Percentiles rank a stretch among this genome's conserved stretches.
phyloP scores from a whole-genome alignment of 2,113 vertebrate species.

The Tyto alba region DNA sequence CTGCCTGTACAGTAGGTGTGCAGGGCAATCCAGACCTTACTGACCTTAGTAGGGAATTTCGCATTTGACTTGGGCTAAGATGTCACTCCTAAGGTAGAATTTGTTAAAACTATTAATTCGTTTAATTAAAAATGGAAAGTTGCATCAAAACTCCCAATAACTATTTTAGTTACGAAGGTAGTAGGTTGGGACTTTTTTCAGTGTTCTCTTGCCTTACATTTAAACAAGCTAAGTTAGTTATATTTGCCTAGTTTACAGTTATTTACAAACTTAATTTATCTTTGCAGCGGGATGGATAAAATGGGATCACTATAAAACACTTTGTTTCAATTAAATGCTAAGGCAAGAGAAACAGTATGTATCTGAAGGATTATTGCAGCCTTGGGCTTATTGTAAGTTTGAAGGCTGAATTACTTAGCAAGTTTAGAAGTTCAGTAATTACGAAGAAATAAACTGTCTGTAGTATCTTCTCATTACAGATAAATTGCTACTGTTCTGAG shows the following conservation, averaged over 20 bases:
- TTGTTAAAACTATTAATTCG: neutral
- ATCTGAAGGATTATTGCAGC: constrained; percentile 38
- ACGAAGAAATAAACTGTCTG: neutral
- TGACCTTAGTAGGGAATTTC: neutral
- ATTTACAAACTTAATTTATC: constrained; percentile 24
- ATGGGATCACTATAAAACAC: neutral
- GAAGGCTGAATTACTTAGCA: constrained; percentile 11
- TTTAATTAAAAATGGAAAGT: neutral
- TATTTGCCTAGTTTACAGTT: neutral
- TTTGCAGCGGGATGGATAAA: neutral
- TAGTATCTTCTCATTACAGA: neutral
- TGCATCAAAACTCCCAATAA: neutral
- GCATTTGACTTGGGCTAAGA: neutral
- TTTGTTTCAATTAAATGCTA: constrained; percentile 32
- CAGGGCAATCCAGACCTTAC: neutral
- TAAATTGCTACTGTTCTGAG: neutral
- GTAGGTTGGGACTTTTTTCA: neutral
- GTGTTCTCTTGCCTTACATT: neutral
- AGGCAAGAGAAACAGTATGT: neutral
- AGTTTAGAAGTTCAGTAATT: constrained; percentile 40
- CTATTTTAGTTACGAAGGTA: neutral
- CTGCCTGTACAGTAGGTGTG: neutral
- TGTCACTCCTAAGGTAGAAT: neutral
- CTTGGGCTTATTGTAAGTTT: constrained; percentile 29
- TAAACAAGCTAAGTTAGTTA: neutral